Base-by-base conservation (phyloP, 2,797 vertebrate genomes). In the Alcedo atthis region DNA sequence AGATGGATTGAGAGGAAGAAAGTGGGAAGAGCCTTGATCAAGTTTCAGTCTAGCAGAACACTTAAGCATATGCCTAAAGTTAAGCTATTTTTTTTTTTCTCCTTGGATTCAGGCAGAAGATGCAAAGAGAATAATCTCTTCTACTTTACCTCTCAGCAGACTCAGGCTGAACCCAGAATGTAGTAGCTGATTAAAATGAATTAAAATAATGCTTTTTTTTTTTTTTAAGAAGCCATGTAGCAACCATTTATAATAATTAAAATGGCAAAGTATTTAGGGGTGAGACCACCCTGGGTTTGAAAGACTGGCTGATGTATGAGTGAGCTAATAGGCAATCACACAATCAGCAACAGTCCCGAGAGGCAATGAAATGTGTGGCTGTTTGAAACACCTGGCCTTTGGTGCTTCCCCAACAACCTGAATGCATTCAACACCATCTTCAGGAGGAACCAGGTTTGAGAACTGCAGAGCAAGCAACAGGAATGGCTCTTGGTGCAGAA, bases 41-140 rank as follows among this genome's bases (percentile, higher is more conserved):
- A 57, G 85, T 85, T 86, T 93, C 85, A 89, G 89, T 84, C 79
- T 91, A 95, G 89, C 76, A 94, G 78, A 95, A 90, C 63, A 81
- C 67, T 83, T 81, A 80, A 75, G 81, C 81, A 71, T 54, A 82
- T 55, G 67, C 73, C 76, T 92, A 77, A 86, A 95, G 75, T 83
- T 90, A 81, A 90, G 77, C 48, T 87, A 77, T 87, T 94, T 92
- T 90, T 40, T 40, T 35, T 86, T 86, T n/a, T n/a, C 79, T 43
- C 66, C 69, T 67, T 26, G 4, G 68, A 53, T 90, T 86, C 59
- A 90, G 69, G 79, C 86, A 90, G 80, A 85, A 84, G 91, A 81
- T 26, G 85, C 77, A 89, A 91, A 66, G 18, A 62, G 84, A 74
- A 73, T 22, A 63, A 85, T 75, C 66, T 74, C 81, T 70, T 64